Percentiles rank a stretch among this genome's conserved stretches.
phyloP scores from a whole-genome alignment of 64 coral and sea anemone genomes.

The Montipora foliosa region DNA sequence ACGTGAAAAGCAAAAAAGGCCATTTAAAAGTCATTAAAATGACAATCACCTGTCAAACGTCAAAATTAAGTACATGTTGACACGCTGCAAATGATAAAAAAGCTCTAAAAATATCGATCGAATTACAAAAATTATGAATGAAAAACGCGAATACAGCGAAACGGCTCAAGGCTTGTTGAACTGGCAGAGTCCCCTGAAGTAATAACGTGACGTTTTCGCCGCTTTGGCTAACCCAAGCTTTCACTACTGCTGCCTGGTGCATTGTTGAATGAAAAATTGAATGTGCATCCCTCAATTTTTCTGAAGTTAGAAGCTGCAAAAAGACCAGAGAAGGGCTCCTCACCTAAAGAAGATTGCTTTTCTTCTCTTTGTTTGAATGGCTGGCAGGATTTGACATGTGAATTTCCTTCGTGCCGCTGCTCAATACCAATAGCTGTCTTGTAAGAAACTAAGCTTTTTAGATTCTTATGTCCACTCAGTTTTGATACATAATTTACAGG shows the following conservation, averaged over 20 bases:
- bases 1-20: too few species aligned
- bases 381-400: neutral
- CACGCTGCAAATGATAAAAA: too few species aligned
- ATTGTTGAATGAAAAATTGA: conserved; percentile 9
- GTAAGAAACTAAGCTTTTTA: conserved; percentile 23
- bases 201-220: neutral
- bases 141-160: too few species aligned
- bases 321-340: neutral
- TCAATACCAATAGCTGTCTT: neutral
- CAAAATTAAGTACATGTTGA: too few species aligned
- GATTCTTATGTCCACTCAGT: conserved; percentile 43
- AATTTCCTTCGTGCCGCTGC: too few species aligned
- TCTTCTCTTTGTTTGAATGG: neutral
- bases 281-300: neutral
- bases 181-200: neutral
- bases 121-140: too few species aligned
- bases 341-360: neutral
- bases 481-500: conserved; percentile 28
- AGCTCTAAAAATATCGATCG: too few species aligned
- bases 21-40: too few species aligned
- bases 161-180: too few species aligned
- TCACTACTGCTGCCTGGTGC: conserved; percentile 1
- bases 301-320: neutral
- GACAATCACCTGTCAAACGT: too few species aligned
- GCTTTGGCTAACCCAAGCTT: neutral